These are phyloP conservation scores for Zosterops hypoxanthus DNA, from an alignment of 2,113 vertebrate species.

Conservation along the genomic window DNA sequence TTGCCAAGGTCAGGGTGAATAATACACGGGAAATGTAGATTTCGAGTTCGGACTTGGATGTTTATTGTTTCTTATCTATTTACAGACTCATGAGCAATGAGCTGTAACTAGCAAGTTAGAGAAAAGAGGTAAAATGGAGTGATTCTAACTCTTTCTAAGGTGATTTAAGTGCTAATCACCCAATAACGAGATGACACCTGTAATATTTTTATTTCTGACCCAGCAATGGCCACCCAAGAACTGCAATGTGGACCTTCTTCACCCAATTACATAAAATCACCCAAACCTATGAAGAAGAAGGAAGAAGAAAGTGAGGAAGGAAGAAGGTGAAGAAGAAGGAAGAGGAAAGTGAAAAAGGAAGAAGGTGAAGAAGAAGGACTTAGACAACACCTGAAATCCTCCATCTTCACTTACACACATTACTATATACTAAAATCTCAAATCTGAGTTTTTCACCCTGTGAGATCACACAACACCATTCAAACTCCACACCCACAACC, in stretches of 20 bases:
- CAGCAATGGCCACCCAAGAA: neutral
- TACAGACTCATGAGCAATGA: neutral
- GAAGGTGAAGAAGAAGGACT: no score
- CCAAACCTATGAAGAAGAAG: neutral
- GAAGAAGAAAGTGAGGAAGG: neutral
- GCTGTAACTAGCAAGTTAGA: neutral
- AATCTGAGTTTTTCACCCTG: neutral
- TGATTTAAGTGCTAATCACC: neutral
- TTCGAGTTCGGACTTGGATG: neutral
- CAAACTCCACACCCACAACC: no score
- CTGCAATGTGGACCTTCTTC: accelerated
- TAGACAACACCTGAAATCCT: neutral
- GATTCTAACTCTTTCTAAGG: neutral
- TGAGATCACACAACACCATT: accelerated
- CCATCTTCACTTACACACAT: neutral
- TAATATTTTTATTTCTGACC: neutral
- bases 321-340: no score
- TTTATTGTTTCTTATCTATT: neutral
- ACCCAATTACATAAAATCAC: neutral
- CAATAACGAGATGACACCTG: neutral
- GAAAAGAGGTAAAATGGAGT: neutral
- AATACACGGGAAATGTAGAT: neutral
- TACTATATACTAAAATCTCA: neutral
- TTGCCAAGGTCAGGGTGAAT: neutral
- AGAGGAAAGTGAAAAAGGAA: no score